Base-by-base conservation (phyloP, 2,888 invertebrate genomes). In the Eueremaeus valkanovi region DNA sequence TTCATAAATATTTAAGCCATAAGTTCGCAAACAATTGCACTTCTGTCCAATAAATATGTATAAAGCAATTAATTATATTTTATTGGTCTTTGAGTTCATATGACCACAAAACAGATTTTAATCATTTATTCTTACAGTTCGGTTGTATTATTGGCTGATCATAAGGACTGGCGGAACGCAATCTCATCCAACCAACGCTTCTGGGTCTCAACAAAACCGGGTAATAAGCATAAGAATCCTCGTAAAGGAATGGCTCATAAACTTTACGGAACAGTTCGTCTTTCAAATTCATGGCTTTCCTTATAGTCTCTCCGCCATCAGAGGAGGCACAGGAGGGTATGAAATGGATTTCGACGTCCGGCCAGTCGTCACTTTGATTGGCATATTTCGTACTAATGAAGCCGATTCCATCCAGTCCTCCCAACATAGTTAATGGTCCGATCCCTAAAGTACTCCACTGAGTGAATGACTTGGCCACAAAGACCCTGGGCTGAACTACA, bases 41-140 rank as follows among this genome's bases (percentile, higher is more conserved):
- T n/a, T n/a, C n/a, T n/a, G n/a, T n/a, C n/a, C n/a, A n/a, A n/a
- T n/a, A n/a, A n/a, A n/a, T n/a, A n/a, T n/a, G n/a, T n/a, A n/a
- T n/a, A n/a, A n/a, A n/a, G n/a, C n/a, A n/a, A n/a, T n/a, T n/a
- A n/a, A n/a, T n/a, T n/a, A n/a, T n/a, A n/a, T n/a, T n/a, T n/a
- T n/a, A n/a, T n/a, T n/a, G n/a, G n/a, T n/a, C n/a, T n/a, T n/a
- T n/a, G n/a, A n/a, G n/a, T n/a, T n/a, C n/a, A n/a, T n/a, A n/a
- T n/a, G n/a, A n/a, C n/a, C n/a, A 45, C 45, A 45, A 45, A 45
- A 45, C 45, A 45, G n/a, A n/a, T n/a, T n/a, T n/a, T n/a, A n/a
- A n/a, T n/a, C n/a, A n/a, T n/a, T n/a, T n/a, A n/a, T n/a, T n/a
- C 80, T 95, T 91, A 83, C 98, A 98, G 82, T 96, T 94, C 2